Conservation (phyloP, 2,888 invertebrate genomes). For the Alcis repandata region DNA sequence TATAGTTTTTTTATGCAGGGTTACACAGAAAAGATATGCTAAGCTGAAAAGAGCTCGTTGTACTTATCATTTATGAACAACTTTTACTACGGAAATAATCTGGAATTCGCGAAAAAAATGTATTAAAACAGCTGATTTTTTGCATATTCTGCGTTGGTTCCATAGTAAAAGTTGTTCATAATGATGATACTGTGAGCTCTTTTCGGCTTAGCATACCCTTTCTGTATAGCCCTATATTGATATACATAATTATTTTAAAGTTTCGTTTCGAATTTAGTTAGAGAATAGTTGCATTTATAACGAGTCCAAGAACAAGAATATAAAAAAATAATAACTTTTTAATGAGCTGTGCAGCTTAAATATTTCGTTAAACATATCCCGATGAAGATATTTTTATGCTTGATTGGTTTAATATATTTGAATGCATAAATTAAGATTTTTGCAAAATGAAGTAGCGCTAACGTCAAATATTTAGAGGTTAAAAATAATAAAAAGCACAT, state of each 20-base stretch:
- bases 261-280: neutral
- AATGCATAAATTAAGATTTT: slow-evolving; percentile 3
- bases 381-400: slow-evolving; percentile 16
- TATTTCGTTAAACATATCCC: neutral
- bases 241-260: neutral
- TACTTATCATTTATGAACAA: no score
- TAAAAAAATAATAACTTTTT: slow-evolving; percentile 18
- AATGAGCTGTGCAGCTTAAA: slow-evolving; percentile 18
- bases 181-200: no score
- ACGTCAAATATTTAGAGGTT: neutral
- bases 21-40: no score
- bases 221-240: no score
- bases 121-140: no score
- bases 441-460: neutral
- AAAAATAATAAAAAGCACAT: neutral
- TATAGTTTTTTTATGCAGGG: neutral
- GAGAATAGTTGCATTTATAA: neutral
- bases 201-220: no score
- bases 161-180: no score
- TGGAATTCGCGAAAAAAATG: no score
- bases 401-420: slow-evolving; percentile 4
- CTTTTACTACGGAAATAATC: no score
- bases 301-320: slow-evolving; percentile 5
- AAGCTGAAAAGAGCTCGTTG: no score
- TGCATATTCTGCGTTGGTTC: no score